These are phyloP conservation scores for Gallinago stenura DNA, from an alignment of 2,797 vertebrate species.

Conservation along the genomic window DNA sequence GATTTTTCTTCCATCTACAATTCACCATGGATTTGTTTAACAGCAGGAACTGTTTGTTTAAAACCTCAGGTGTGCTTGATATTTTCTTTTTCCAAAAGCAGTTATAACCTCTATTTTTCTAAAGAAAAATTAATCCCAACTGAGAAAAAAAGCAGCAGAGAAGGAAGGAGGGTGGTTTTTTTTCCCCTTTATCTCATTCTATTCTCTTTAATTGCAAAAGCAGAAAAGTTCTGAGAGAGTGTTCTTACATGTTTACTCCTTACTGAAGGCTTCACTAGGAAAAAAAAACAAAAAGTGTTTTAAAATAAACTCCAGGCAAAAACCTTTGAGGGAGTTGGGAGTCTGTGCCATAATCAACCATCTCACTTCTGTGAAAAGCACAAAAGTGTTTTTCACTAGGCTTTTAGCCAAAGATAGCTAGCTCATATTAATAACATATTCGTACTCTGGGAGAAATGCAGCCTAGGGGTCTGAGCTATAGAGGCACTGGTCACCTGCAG, in stretches of 20 bases:
- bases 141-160: background rate
- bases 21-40: conserved; percentile 34
- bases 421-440: conserved; percentile 33
- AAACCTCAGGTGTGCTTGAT: conserved; percentile 36
- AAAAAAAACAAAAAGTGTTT: background rate
- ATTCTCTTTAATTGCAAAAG: background rate
- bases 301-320: conserved; percentile 7
- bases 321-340: background rate
- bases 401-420: conserved; percentile 25
- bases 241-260: background rate
- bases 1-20: conserved; percentile 32
- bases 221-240: background rate
- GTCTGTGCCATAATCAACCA: background rate
- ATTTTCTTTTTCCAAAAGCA: conserved; percentile 34
- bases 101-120: conserved; percentile 26
- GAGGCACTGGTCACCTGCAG: conserved; percentile 36
- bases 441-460: conserved; percentile 13
- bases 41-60: conserved; percentile 48
- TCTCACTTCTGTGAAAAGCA: conserved; percentile 9
- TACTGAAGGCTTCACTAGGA: background rate
- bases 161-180: background rate
- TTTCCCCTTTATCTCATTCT: background rate
- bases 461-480: conserved; percentile 45
- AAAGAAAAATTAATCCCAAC: conserved; percentile 13
- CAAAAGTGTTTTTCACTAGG: background rate